Conservation (phyloP, 1,140 invertebrate species). For the Brachionus calyciflorus region DNA sequence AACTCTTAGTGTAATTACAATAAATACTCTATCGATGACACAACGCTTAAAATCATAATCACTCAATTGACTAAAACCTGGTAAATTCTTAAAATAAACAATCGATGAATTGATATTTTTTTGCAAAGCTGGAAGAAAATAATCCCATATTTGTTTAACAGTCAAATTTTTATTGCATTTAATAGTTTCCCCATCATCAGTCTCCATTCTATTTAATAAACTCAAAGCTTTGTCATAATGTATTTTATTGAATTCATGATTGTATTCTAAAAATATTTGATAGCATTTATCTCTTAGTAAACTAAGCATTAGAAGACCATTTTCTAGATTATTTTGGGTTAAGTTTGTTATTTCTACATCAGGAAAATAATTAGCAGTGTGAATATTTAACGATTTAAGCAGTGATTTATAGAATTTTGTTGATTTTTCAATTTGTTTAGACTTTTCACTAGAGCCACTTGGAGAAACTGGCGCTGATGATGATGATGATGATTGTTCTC, state of each 20-base stretch:
- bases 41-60: background rate
- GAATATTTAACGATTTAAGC: background rate
- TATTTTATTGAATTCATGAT: constrained; percentile 11
- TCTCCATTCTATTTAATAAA: background rate
- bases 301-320: background rate
- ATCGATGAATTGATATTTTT: constrained; percentile 29
- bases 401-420: background rate
- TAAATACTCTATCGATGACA: constrained; percentile 5
- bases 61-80: background rate
- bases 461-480: background rate
- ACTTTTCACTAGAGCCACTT: background rate
- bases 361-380: constrained; percentile 7
- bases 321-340: background rate
- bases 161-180: background rate
- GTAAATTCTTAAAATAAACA: background rate
- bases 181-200: background rate
- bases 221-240: background rate
- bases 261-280: background rate
- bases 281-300: constrained; percentile 10
- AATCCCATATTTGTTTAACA: background rate
- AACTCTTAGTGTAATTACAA: background rate
- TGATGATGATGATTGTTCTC: background rate
- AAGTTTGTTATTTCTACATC: constrained; percentile 23
- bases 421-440: background rate
- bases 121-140: background rate